phyloP scores from a whole-genome alignment of 1,140 invertebrate genomes.

The roundworm (Caenorhabditis elegans) region WBcel235 BX284606.5:11162501-11163000 shows the following conservation, averaged over 20 bases:
- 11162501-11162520: conserved; percentile 42
- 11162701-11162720: not conserved
- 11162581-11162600: conserved; percentile 49
- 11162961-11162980: conserved; percentile 99
- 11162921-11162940: conserved; percentile 64
- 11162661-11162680: conserved; percentile 48
- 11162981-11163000: conserved; percentile 94
- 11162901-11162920: not conserved
- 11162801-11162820: conserved; percentile 50
- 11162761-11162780: conserved; percentile 46
- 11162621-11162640: conserved; percentile 44
- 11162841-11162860: conserved; percentile 54
- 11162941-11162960: conserved; percentile 87
- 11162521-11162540: conserved; percentile 51
- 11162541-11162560: conserved; percentile 59
- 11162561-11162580: conserved; percentile 47
- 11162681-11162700: not conserved
- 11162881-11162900: conserved; percentile 55
- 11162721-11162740: conserved; percentile 14
- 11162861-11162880: conserved; percentile 49
- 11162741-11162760: conserved; percentile 40
- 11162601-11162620: conserved; percentile 49
- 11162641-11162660: conserved; percentile 43
- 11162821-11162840: conserved; percentile 54
- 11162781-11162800: conserved; percentile 51